Base-by-base conservation (phyloP, 2,888 invertebrate species). In the Harpagoxenus sublaevis region DNA sequence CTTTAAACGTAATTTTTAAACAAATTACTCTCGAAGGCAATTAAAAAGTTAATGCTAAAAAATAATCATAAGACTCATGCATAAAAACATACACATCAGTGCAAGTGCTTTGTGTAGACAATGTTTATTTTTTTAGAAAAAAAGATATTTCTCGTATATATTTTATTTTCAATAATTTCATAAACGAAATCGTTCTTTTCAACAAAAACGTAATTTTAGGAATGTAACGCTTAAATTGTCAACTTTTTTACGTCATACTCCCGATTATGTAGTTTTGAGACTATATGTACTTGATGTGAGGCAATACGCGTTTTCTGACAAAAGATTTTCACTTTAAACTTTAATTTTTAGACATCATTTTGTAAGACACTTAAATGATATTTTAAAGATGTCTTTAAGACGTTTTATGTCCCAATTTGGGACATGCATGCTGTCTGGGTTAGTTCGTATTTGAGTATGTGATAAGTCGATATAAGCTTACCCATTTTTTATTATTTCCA, bases 401-500 rank as follows among this genome's bases (percentile, higher is more conserved):
- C 23, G 23, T 23, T 23, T 23, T 23, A 23, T 23, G 23, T 23
- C 23, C 23, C 23, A 0, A 23, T 23, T 23, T 23, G 0, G 23
- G 23, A 23, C 23, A 23, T 23, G 23, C 0, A 23, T 23, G 23
- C 23, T 23, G 23, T 23, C 23, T 23, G 23, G 23, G 23, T 70
- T 12, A 51, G 4, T 70, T 70, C 15, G 3, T 28, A n/a, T 35
- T 35, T 51, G 10, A 9, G 1, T 28, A 10, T 18, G 35, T 23
- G 2, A 15, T 0, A 48, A 75, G 8, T 48, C 2, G 15, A 48
- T 1, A 18, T 53, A 57, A 12, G 62, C 90, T 85, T 83, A 94
- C 94, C 92, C 88, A 77, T 91, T 91, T 77, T 91, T 92, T 4
- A 94, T 57, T 18, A 97, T 95, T 70, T 95, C 95, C 31, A 92